Base-by-base conservation (phyloP, 2,797 vertebrate species). In the Vespertilio murinus region DNA sequence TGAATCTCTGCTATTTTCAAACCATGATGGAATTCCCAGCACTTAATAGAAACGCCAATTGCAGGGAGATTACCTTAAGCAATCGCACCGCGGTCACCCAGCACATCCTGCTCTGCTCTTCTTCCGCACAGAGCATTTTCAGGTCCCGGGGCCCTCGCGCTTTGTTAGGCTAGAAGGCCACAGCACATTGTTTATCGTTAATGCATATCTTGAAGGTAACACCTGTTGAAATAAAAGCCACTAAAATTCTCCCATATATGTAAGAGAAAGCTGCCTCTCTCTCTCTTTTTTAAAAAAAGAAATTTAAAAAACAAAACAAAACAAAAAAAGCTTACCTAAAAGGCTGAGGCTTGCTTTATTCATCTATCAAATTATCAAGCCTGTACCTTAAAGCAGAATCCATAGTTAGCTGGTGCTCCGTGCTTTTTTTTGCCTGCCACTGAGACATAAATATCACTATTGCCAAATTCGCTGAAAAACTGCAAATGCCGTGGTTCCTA, bases 1-100 rank as follows among this genome's bases (percentile, higher is more conserved):
- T 33, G 25, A 75, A 16, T 35, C 67, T 65, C 42, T n/a, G 14
- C 87, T 54, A 22, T 70, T 85, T 80, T 88, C 49, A 77, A 86
- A 30, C 6, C 0, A 28, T 65, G 3, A 61, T 4, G 40, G 75
- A 42, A 54, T 14, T 70, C 61, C 94, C 80, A 93, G 49, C 35
- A 88, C 64, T 74, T 83, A 82, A 85, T 0, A 81, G 54, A 94
- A 94, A 87, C 45, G 65, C 94, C 3, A 28, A 30, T 7, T 69
- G 35, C 52, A 71, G 49, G 70, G 77, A 96, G 64, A 94, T 98
- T 98, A 99, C 99, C 99, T 99, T 99, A 97, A 99, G 99, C 98
- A 99, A 98, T 96, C 99, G 99, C 98, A 99, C 98, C 96, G 99
- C 99, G 30, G 99, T 99, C 98, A 99, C 98, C 99, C 99, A 99